These are phyloP conservation scores for Drosophila pandora DNA, from an alignment of 1,140 invertebrate species.

Conservation along the genomic window DNA sequence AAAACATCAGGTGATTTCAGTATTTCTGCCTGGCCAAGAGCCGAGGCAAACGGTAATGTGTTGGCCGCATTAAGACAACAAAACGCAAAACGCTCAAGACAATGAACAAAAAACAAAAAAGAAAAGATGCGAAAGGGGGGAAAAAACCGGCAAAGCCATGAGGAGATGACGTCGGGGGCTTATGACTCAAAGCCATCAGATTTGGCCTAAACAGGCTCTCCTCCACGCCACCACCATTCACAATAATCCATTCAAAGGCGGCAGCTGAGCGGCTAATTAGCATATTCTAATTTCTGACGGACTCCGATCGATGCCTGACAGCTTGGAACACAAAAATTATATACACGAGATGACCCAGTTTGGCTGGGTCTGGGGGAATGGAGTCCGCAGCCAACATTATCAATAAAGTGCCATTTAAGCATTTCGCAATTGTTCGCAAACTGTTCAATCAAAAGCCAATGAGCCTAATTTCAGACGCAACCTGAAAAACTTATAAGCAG, in stretches of 20 bases:
- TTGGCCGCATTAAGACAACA: constrained; percentile 31
- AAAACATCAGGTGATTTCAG: constrained; percentile 78
- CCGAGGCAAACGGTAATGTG: constrained; percentile 38
- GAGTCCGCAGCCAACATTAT: constrained; percentile 36
- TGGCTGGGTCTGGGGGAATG: background rate
- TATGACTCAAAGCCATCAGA: constrained; percentile 23
- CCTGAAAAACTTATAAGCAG: constrained; percentile 5
- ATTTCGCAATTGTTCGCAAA: constrained; percentile 36
- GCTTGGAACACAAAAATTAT: constrained; percentile 12
- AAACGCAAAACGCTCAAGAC: background rate
- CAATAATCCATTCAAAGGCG: constrained; percentile 36
- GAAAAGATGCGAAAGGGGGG: constrained; percentile 21
- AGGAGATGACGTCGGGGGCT: constrained; percentile 64
- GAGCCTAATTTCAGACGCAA: constrained; percentile 56
- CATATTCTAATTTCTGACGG: constrained; percentile 70
- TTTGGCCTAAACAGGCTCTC: constrained; percentile 24
- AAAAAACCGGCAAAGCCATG: constrained; percentile 26
- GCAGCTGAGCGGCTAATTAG: constrained; percentile 59
- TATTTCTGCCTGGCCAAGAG: constrained; percentile 48
- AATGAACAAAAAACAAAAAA: background rate
- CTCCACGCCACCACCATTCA: constrained; percentile 3
- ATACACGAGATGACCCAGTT: constrained; percentile 66
- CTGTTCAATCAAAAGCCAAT: constrained; percentile 67
- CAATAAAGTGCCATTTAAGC: constrained; percentile 63
- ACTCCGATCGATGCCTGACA: constrained; percentile 17